phyloP scores from a whole-genome alignment of 2,888 invertebrate genomes.

The Nemoura dubitans region DNA sequence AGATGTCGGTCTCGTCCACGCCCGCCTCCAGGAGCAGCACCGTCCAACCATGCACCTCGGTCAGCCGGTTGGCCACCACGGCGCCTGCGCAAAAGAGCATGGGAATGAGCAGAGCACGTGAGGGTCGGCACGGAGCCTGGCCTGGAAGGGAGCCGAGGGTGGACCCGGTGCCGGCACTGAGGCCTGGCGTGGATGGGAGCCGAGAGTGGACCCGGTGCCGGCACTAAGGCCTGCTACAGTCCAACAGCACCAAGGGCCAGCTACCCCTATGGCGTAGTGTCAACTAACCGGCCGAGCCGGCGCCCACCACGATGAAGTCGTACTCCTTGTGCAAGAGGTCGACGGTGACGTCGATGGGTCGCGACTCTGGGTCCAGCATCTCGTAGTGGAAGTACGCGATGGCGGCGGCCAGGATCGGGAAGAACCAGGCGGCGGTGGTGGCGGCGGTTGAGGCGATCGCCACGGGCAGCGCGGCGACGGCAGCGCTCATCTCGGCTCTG shows the following conservation, averaged over 20 bases:
- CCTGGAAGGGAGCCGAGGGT: no score
- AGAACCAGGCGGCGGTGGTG: conserved; percentile 79
- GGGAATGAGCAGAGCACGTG: background rate
- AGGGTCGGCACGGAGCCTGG: no score
- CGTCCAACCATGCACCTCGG: conserved; percentile 82
- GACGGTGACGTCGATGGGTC: conserved; percentile 75
- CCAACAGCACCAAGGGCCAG: no score
- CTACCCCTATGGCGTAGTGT: no score
- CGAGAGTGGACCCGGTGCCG: no score
- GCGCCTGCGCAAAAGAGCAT: conserved; percentile 68
- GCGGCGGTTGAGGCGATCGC: conserved; percentile 71
- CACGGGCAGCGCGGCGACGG: conserved; percentile 67
- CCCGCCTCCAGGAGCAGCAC: conserved; percentile 86
- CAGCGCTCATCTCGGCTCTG: conserved; percentile 52
- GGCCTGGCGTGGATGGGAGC: no score
- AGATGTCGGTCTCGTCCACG: conserved; percentile 90
- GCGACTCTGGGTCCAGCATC: conserved; percentile 82
- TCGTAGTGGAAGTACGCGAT: conserved; percentile 89
- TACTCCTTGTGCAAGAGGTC: conserved; percentile 73
- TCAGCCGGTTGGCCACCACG: conserved; percentile 83
- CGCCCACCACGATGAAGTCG: conserved; percentile 87
- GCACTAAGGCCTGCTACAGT: no score
- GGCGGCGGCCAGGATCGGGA: conserved; percentile 84
- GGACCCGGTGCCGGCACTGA: no score
- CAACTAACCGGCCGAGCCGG: conserved; percentile 80